These are phyloP conservation scores for Nothobranchius furzeri DNA, from an alignment of 2,113 vertebrate genomes.

Conservation along the genomic window DNA sequence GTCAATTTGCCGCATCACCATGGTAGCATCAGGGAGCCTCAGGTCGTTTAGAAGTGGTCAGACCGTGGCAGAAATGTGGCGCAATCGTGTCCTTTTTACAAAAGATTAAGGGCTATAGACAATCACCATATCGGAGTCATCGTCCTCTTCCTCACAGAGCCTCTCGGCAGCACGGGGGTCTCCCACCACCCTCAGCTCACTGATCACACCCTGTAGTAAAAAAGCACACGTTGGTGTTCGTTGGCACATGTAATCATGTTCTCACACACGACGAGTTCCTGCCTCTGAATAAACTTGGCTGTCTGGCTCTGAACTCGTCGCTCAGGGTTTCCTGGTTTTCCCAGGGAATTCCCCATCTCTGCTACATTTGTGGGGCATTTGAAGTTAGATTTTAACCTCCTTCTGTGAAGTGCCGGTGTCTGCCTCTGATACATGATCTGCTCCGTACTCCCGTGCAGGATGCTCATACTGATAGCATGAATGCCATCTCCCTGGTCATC, in stretches of 20 bases:
- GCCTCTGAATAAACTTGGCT: conserved; percentile 6
- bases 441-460: conserved; percentile 44
- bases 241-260: conserved; percentile 5
- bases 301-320: conserved; percentile 23
- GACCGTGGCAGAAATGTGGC: too few relatives aligned
- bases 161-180: conserved; percentile 82
- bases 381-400: conserved; percentile 28
- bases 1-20: too few relatives aligned
- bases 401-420: conserved; percentile 44
- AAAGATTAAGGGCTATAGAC: too few relatives aligned
- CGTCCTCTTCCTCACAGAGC: conserved; percentile 89
- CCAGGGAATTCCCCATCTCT: conserved; percentile 30
- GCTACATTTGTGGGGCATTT: conserved; percentile 32
- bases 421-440: conserved; percentile 19
- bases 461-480: conserved; percentile 19
- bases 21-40: too few relatives aligned
- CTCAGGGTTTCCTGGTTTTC: neutral
- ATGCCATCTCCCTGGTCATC: conserved; percentile 45
- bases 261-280: neutral
- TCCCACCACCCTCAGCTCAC: conserved; percentile 83
- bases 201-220: conserved; percentile 84
- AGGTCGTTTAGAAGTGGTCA: too few relatives aligned
- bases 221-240: conserved; percentile 29
- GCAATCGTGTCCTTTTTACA: too few relatives aligned
- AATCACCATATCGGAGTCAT: conserved; percentile 84